Conservation (phyloP, 2,888 invertebrate genomes). For the Mythimna pallens region DNA sequence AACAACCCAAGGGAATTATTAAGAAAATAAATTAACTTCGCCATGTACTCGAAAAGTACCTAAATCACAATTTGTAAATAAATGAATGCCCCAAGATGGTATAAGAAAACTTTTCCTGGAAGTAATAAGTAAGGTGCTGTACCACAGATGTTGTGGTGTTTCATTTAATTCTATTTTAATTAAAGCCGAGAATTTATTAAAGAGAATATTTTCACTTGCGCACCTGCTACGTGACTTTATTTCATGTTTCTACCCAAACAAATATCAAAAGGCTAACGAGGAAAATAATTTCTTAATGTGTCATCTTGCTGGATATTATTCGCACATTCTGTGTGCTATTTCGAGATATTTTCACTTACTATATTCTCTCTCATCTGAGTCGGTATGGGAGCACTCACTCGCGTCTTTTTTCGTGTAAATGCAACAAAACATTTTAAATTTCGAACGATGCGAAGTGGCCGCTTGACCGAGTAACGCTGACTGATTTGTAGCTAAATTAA, state of each 20-base stretch:
- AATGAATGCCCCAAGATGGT: slow-evolving; percentile 35
- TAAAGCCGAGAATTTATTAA: slow-evolving; percentile 49
- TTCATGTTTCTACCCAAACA: slow-evolving; percentile 66
- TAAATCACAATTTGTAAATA: slow-evolving; percentile 35
- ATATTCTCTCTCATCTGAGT: slow-evolving; percentile 53
- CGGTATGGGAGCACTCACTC: slow-evolving; percentile 55
- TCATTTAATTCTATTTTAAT: slow-evolving; percentile 56
- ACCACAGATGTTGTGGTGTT: slow-evolving; percentile 50
- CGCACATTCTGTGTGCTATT: slow-evolving; percentile 38
- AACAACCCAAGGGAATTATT: slow-evolving; percentile 4
- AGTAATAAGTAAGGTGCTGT: slow-evolving; percentile 41
- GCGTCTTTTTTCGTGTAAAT: slow-evolving; percentile 58
- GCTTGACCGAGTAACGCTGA: slow-evolving; percentile 36
- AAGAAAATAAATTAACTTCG: slow-evolving; percentile 35
- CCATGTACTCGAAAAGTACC: not conserved
- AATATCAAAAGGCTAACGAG: slow-evolving; percentile 64
- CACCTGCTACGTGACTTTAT: slow-evolving; percentile 64
- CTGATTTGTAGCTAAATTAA: slow-evolving; percentile 66
- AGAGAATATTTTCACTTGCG: slow-evolving; percentile 44
- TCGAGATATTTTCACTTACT: slow-evolving; percentile 66
- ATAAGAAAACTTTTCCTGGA: slow-evolving; percentile 55
- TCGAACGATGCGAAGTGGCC: slow-evolving; percentile 15
- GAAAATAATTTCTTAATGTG: slow-evolving; percentile 52
- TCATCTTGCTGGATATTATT: slow-evolving; percentile 36
- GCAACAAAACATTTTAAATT: slow-evolving; percentile 73